A percentile compares a stretch with the other conserved stretches of the same genome.
Conservation (phyloP, 1,140 invertebrate species). For the Pogonomyrmex barbatus region DNA sequence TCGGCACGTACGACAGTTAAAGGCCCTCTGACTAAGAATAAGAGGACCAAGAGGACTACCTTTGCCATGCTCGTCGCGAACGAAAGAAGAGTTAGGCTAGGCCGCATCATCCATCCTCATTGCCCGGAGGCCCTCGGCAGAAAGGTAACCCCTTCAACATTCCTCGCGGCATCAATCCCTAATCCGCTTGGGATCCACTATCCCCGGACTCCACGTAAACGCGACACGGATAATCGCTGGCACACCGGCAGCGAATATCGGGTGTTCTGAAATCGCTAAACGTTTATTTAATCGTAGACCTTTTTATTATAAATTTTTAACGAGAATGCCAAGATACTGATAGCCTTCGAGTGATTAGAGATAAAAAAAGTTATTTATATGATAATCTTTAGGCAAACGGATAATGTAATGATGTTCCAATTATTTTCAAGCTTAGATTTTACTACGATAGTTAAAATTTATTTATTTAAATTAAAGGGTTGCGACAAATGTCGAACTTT, state of each 20-base stretch:
- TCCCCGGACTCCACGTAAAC: slow-evolving; percentile 18
- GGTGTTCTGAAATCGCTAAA: background rate
- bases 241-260: slow-evolving; percentile 9
- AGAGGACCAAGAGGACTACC: background rate
- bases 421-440: background rate
- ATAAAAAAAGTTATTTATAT: background rate
- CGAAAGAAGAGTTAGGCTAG: background rate
- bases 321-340: background rate
- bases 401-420: background rate
- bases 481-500: background rate
- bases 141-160: slow-evolving; percentile 4
- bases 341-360: background rate
- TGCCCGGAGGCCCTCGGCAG: background rate
- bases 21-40: background rate
- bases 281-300: background rate
- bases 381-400: background rate
- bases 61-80: background rate
- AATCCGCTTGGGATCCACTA: slow-evolving; percentile 46
- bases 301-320: background rate
- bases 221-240: slow-evolving; percentile 22
- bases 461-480: background rate
- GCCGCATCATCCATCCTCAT: slow-evolving; percentile 50
- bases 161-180: slow-evolving; percentile 3
- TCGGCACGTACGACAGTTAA: slow-evolving; percentile 35
- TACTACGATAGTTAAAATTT: background rate